Evolutionary conservation across 2,113 vertebrate genomes (phyloP).

Genomic region (Phaethornis superciliosus): DNA sequence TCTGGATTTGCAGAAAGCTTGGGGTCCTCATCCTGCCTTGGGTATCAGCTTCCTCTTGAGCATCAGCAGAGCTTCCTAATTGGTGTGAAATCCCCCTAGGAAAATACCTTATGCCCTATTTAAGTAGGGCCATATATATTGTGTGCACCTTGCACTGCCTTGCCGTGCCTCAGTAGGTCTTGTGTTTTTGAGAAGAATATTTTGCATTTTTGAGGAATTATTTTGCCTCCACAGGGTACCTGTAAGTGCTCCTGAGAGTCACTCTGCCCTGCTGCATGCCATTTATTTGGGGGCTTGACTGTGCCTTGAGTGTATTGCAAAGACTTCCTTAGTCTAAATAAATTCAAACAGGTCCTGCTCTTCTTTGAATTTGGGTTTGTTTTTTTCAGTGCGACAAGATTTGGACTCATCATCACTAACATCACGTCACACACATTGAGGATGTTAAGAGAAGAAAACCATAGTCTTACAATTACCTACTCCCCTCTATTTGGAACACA

Average conservation of each 20-base stretch:
- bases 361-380: background rate
- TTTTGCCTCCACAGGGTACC: background rate
- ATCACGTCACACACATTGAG: background rate
- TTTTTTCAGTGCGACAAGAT: background rate
- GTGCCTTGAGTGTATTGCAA: slow-evolving; percentile 13
- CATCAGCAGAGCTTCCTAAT: background rate
- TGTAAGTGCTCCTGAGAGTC: background rate
- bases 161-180: background rate
- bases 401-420: background rate
- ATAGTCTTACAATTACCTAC: background rate
- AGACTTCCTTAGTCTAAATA: slow-evolving; percentile 16
- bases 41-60: background rate
- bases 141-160: background rate
- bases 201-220: background rate
- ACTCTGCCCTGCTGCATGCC: background rate
- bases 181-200: background rate
- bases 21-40: background rate
- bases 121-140: background rate
- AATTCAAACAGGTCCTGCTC: background rate
- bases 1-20: background rate
- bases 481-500: background rate
- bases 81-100: background rate
- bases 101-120: background rate
- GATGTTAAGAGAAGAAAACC: background rate
- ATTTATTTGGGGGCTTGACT: background rate